Base-by-base conservation (phyloP, 1,140 invertebrate species). In the Cyphomyrmex costatus region DNA sequence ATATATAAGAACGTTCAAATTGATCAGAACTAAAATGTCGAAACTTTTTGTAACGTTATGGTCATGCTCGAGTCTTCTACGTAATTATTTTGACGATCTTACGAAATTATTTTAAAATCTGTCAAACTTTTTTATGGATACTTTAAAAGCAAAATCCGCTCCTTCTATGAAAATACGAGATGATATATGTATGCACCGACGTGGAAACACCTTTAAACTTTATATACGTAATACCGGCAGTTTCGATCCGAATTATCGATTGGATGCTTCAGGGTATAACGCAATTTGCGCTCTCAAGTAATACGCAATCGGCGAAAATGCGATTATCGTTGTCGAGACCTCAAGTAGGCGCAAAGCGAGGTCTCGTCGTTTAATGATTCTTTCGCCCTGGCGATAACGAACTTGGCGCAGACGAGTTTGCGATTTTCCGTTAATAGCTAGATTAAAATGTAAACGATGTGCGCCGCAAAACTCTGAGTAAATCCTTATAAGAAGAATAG, bases 201-300 rank as follows among this genome's bases (percentile, higher is more conserved):
- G 60, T 86, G 86, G 27, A 66, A 21, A 46, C 53, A 16, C 77
- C 70, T 88, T 89, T 56, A 79, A 74, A 63, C 36, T 61, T 60
- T 30, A 46, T 70, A 58, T 49, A 63, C 58, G 51, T 49, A 79
- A 86, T 19, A 30, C 56, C 56, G 16, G 65, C 16, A 68, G 73
- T 68, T 68, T 73, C 60, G 33, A 90, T 89, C 79, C 49, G 58
- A 89, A 89, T 77, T 87, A 84, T 73, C 85, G 88, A 90, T 90
- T 36, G 61, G 74, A 68, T 58, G 88, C 88, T 89, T 0, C 85
- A 24, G 80, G 80, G 27, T 85, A 68, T 56, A 71, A 88, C 88
- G 86, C 61, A 88, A 90, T 90, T 90, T 90, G 14, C 68, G 49
- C 36, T 56, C 30, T 89, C 84, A 83, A 84, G 65, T 87, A 89